Evolutionary conservation across 2,888 invertebrate genomes (phyloP), one percentile per base, ranked within the genome.

Genomic region (Shargacucullia verbasci): DNA sequence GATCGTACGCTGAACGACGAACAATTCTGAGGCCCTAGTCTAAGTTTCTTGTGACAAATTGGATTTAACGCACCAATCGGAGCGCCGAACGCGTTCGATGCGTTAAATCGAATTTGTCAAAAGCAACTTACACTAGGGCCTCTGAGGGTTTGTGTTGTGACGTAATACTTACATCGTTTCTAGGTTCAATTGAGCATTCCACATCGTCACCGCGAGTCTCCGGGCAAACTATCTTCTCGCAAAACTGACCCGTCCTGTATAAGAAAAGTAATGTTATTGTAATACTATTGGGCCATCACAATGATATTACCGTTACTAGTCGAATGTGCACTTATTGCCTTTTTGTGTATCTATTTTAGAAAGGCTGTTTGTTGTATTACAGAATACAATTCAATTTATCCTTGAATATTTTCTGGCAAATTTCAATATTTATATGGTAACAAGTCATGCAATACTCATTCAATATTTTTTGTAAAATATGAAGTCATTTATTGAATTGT

Each of bases 211-310:
- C 89, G 7, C 89, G 80, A 9, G 71, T 75, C 2, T 60, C 55
- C 8, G 61, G 67, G 44, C 88, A 88, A 20, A 68, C 54, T 12
- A 57, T 50, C 10, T 61, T 55, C 0, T 82, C 68, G 63, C 88
- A 88, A 52, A 57, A 58, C 1, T 73, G 65, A 31, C 88, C 88
- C 2, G 67, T 45, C 88, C 88, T 88, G 69, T 15, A 49, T 62
- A 59, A 44, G 39, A 56, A 54, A 49, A 13, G 20, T 12, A 54
- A 35, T 41, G 25, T 13, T 43, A 29, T 31, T 37, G 14, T 7
- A 13, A 46, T 41, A n/a, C 4, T 38, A 2, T 12, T 27, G 9
- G 8, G 5, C 33, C n/a, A 49, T 58, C 38, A 13, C n/a, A 46
- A 58, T 33, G 0, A 12, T 33, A 41, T 13, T 15, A 50, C n/a